Base-by-base conservation (phyloP, 2,888 invertebrate species). In the Lasioglossum zephyrum region DNA sequence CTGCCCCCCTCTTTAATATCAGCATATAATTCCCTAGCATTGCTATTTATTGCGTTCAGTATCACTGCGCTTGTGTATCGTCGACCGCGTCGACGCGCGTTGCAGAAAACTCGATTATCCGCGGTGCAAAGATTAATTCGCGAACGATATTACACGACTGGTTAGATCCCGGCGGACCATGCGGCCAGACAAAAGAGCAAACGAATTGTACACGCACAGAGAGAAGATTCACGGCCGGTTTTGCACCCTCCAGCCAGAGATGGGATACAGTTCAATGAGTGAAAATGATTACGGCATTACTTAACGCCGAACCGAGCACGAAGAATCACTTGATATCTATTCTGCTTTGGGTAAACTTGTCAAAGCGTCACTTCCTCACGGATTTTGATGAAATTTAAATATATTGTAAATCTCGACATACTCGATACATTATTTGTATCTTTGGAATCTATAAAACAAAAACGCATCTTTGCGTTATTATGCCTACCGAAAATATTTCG, bases 1-100 rank as follows among this genome's bases (percentile, higher is more conserved):
- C 22, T 73, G 16, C 53, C 26, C 53, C 53, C 36, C 36, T 9
- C 69, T 47, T 74, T 74, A 78, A 70, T 81, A 79, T 66, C 81
- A 79, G 84, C 84, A 70, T 88, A 85, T 86, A 90, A 87, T 57
- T 83, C 85, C 83, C 83, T 91, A 86, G 73, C 80, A 84, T 88
- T 80, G 84, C 90, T 87, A 92, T 77, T 91, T 91, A 91, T 91
- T 91, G 91, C 91, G 86, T 91, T 91, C 85, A 88, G 84, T 91
- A 91, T 91, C 91, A 91, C 91, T 91, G 91, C 83, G 79, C 80
- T 63, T 63, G 63, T 75, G 44, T 82, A 80, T 63, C 74, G 74
- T 77, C 84, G 82, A 82, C 41, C 73, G 53, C 60, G 49, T 74
- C 73, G 39, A 77, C 77, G 49, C 66, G 77, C 49, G 36, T 66